Evolutionary conservation across 1,140 invertebrate species (phyloP).

Genomic region (Lasaia peninsularis): DNA sequence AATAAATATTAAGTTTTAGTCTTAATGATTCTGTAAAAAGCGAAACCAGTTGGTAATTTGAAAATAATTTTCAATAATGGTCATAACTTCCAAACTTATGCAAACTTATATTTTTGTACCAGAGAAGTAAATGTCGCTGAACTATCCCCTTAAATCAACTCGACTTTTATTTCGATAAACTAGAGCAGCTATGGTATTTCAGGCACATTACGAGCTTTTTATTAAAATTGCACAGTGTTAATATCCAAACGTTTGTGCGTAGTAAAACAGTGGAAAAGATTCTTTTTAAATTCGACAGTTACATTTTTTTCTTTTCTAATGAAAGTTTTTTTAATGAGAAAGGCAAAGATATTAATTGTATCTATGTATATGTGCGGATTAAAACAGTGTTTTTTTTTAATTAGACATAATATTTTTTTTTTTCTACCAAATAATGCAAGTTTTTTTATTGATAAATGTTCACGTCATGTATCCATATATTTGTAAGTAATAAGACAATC

Average conservation of each 20-base stretch:
- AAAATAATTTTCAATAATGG: neutral
- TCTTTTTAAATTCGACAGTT: neutral
- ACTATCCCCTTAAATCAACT: constrained; percentile 13
- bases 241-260: constrained; percentile 1
- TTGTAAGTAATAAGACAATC: no score
- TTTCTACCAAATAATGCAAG: neutral
- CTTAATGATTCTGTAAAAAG: no score
- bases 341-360: no score
- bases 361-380: no score
- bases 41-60: no score
- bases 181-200: constrained; percentile 18
- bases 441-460: no score
- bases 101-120: neutral
- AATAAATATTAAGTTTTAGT: no score
- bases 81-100: neutral
- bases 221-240: constrained; percentile 1
- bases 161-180: constrained; percentile 25
- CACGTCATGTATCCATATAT: no score
- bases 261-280: neutral
- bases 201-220: constrained; percentile 8
- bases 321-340: no score
- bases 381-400: no score
- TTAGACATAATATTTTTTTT: neutral
- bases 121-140: neutral
- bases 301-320: neutral